Conservation (phyloP, 2,888 invertebrate genomes). For the Drosophila tripunctata region DNA sequence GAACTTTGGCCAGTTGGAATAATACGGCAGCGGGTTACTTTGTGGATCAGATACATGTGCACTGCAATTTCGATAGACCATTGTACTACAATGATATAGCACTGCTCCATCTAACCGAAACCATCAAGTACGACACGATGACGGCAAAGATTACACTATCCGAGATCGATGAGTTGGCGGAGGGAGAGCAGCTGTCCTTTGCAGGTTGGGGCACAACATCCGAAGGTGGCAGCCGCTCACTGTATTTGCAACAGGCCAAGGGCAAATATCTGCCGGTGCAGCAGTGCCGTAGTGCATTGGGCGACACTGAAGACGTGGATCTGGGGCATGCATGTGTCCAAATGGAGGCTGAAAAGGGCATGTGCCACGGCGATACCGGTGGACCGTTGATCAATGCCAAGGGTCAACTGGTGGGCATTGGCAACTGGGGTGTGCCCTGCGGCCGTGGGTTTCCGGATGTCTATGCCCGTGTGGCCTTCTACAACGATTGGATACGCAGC, state of each 20-base stretch:
- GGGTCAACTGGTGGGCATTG: slow-evolving; percentile 68
- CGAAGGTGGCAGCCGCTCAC: slow-evolving; percentile 84
- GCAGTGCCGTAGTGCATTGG: slow-evolving; percentile 85
- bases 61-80: slow-evolving; percentile 73
- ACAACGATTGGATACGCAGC: slow-evolving; percentile 76
- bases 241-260: slow-evolving; percentile 85
- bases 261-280: slow-evolving; percentile 85
- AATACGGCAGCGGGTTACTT: slow-evolving; percentile 36
- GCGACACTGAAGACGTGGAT: slow-evolving; percentile 84
- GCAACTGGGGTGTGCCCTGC: slow-evolving; percentile 81
- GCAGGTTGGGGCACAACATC: slow-evolving; percentile 87
- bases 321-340: slow-evolving; percentile 86
- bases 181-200: slow-evolving; percentile 85
- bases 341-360: slow-evolving; percentile 85
- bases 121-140: slow-evolving; percentile 85
- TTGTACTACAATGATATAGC: slow-evolving; percentile 87
- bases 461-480: slow-evolving; percentile 73
- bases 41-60: slow-evolving; percentile 52
- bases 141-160: slow-evolving; percentile 85
- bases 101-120: slow-evolving; percentile 86
- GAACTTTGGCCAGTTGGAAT: slow-evolving; percentile 63
- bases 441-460: slow-evolving; percentile 76
- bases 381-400: slow-evolving; percentile 70
- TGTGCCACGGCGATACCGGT: slow-evolving; percentile 73
- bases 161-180: slow-evolving; percentile 79